Base-by-base conservation (phyloP, 2,888 invertebrate genomes). In the Scaptomyza polygonia region DNA sequence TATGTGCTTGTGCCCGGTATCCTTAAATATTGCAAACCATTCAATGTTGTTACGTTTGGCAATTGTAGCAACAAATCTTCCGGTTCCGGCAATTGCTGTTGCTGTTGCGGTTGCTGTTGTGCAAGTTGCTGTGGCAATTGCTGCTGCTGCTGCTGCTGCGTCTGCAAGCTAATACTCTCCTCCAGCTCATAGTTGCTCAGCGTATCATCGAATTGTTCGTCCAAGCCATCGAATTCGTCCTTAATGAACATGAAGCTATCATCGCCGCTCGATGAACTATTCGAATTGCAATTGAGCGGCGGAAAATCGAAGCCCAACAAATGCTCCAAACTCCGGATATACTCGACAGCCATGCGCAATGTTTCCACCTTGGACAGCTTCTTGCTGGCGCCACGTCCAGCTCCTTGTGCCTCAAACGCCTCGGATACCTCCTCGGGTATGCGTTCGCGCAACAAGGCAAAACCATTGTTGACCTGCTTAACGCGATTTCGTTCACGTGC, bases 401-500 rank as follows among this genome's bases (percentile, higher is more conserved):
- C 84, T 61, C 94, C 95, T 6, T 94, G 94, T 34, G 92, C 93
- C 90, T 94, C 95, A 69, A 94, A 95, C 0, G 94, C 94, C 53
- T 94, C 93, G 0, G 96, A 96, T 0, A 96, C 95, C 89, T 96
- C 95, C 56, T 95, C 95, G 0, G 97, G 97, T 73, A 97, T 97
- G 89, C 96, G 97, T 81, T 96, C 95, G 18, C 97, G 93, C 1
- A 97, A 92, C n/a, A 96, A 95, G 0, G 97, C 96, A 90, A 97
- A 97, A 16, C 97, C 97, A 87, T 97, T 96, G 92, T 97, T 97
- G 27, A 97, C 97, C 93, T 97, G 97, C 80, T 97, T 96, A 9
- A 98, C 98, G 66, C 98, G 94, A 92, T 98, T 98, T 18, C 98
- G 93, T 93, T 98, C 98, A 54, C 98, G 94, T 68, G 97, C 98